Percentiles rank a stretch among this genome's conserved stretches.
These are phyloP conservation scores for Dendronephthya gigantea DNA, from an alignment of 64 coral and sea anemone species.

Conservation along the genomic window DNA sequence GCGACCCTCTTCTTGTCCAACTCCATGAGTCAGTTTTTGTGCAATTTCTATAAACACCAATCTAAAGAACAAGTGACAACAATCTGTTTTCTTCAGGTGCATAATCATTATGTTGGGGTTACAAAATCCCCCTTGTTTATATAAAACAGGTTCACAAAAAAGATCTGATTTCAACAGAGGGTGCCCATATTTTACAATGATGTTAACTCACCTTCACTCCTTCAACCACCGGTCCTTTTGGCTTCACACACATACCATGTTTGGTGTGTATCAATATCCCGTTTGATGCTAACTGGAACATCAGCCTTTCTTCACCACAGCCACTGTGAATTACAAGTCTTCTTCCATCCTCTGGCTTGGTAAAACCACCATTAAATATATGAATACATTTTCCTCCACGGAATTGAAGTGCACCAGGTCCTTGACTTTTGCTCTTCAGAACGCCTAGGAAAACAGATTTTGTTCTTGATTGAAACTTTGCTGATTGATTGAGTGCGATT, in stretches of 20 bases:
- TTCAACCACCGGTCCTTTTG: not conserved
- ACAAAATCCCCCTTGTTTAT: too few relatives aligned
- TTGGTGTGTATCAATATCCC: not conserved
- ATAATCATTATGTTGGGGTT: too few relatives aligned
- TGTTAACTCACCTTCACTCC: not conserved
- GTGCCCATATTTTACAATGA: too few relatives aligned
- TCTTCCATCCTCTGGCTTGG: not conserved
- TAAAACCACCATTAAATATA: not conserved
- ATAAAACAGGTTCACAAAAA: too few relatives aligned
- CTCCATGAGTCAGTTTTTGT: not conserved
- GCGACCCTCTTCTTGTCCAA: not conserved
- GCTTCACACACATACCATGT: not conserved
- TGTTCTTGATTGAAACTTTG: too few relatives aligned
- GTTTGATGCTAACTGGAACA: not conserved
- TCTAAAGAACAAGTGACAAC: not conserved
- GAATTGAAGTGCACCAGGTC: not conserved
- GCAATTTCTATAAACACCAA: not conserved
- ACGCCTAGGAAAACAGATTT: not conserved
- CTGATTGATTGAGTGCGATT: too few relatives aligned
- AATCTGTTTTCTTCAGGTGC: not conserved
- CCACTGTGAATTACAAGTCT: not conserved
- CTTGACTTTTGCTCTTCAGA: not conserved
- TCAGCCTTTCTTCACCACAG: not conserved
- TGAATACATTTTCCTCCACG: slow-evolving; percentile 7
- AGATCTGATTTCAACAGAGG: too few relatives aligned